These are phyloP conservation scores for Balanococcus diminutus DNA, from an alignment of 2,888 invertebrate species.

Conservation along the genomic window DNA sequence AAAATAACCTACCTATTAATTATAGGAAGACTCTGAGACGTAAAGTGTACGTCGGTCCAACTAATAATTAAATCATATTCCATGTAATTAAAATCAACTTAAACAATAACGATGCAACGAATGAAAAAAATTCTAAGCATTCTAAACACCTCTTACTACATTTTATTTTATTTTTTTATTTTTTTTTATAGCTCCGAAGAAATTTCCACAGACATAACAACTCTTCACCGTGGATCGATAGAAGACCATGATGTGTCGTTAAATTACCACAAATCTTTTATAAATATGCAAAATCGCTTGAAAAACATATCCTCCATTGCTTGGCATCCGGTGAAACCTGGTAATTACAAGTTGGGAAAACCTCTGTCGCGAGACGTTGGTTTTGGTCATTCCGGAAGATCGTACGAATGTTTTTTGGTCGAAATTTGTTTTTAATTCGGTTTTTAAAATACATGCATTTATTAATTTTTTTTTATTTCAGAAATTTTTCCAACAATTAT, in stretches of 20 bases:
- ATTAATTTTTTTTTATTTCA: no score
- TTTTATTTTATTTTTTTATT: not conserved
- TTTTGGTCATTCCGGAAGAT: no score
- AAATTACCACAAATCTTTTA: constrained; percentile 43
- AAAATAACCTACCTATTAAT: not conserved
- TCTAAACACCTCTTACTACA: not conserved
- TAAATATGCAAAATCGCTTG: constrained; percentile 13
- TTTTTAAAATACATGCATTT: no score
- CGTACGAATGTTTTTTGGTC: no score
- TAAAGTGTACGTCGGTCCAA: not conserved
- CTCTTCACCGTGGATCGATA: not conserved
- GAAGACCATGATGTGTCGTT: not conserved
- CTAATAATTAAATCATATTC: not conserved
- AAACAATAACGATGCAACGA: not conserved
- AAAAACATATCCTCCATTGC: constrained; percentile 49
- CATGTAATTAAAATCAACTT: not conserved
- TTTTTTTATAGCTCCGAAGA: not conserved
- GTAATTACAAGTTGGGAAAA: no score
- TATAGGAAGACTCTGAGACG: not conserved
- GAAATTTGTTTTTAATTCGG: no score
- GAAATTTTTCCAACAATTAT: no score
- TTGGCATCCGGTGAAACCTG: constrained; percentile 50
- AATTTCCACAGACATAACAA: not conserved
- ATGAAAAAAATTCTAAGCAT: not conserved
- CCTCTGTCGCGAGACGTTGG: no score